Percentiles rank a stretch among this genome's conserved stretches.
phyloP scores from a whole-genome alignment of 2,797 vertebrate species.

The Chelon labrosus region DNA sequence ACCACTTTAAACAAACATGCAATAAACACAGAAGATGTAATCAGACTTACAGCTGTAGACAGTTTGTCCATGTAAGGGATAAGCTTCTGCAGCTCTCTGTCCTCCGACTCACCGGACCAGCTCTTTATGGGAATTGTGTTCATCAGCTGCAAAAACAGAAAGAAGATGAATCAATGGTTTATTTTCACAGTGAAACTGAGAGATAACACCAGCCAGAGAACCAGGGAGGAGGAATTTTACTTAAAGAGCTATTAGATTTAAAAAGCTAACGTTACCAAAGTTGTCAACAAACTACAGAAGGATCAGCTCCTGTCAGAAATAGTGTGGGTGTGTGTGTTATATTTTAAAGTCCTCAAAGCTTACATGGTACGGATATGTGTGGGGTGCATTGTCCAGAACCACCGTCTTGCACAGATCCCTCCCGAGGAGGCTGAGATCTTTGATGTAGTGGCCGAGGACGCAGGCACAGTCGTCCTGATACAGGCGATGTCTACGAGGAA shows the following conservation, averaged over 20 bases:
- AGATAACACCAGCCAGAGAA: no score
- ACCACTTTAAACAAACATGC: neutral
- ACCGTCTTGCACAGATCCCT: conserved; percentile 87
- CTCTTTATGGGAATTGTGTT: conserved; percentile 85
- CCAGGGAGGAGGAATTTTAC: no score
- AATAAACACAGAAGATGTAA: neutral
- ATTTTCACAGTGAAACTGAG: no score
- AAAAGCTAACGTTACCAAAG: no score
- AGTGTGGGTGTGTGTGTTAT: no score
- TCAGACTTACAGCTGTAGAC: conserved; percentile 76
- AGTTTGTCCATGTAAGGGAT: conserved; percentile 84
- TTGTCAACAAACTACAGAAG: no score
- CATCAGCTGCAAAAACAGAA: conserved; percentile 77
- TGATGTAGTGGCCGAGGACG: conserved; percentile 88
- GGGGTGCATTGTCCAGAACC: conserved; percentile 86
- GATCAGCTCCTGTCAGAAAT: no score
- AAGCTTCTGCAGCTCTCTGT: conserved; percentile 85
- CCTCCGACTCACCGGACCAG: conserved; percentile 81
- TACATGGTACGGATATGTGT: conserved; percentile 89
- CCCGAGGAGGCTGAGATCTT: conserved; percentile 85
- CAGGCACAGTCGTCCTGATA: conserved; percentile 89
- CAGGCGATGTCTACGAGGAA: conserved; percentile 80
- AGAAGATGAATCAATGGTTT: neutral
- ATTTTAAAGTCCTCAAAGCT: conserved; percentile 2
- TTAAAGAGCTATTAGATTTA: no score